Evolutionary conservation across 2,888 invertebrate genomes (phyloP).

Genomic region (Hipparchia semele): DNA sequence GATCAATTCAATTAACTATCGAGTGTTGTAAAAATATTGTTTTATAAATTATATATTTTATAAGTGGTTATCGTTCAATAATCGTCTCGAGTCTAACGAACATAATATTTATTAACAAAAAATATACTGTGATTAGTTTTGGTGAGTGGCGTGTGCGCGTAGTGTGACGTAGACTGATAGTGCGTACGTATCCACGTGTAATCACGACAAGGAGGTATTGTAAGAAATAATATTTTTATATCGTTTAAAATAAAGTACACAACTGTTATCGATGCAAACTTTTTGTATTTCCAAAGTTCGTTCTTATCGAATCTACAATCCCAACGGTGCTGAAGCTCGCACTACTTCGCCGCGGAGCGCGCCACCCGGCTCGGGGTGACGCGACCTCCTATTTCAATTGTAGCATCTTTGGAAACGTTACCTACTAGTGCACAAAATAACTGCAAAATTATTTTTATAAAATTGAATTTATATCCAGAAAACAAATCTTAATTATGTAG

Average conservation of each 20-base stretch:
- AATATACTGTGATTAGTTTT: conserved; percentile 72
- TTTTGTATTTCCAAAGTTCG: conserved; percentile 67
- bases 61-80: conserved; percentile 70
- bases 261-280: conserved; percentile 70
- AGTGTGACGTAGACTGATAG: conserved; percentile 24
- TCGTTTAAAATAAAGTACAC: conserved; percentile 78
- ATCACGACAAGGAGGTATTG: conserved; percentile 63
- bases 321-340: conserved; percentile 72
- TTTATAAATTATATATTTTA: conserved; percentile 75
- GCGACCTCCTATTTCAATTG: not conserved
- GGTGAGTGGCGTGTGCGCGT: conserved; percentile 44
- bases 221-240: conserved; percentile 81
- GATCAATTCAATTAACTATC: conserved; percentile 55
- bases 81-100: conserved; percentile 61
- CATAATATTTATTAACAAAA: conserved; percentile 72
- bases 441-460: conserved; percentile 32
- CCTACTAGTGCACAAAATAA: conserved; percentile 25
- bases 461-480: conserved; percentile 28
- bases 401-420: conserved; percentile 14
- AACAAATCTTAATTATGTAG: not conserved
- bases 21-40: conserved; percentile 64
- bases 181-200: conserved; percentile 35
- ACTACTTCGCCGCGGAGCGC: conserved; percentile 4
- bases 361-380: not conserved
- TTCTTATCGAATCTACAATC: conserved; percentile 63